A percentile compares a stretch with the other conserved stretches of the same genome.
phyloP scores from a whole-genome alignment of 2,797 vertebrate species.

The Anguilla megastoma region DNA sequence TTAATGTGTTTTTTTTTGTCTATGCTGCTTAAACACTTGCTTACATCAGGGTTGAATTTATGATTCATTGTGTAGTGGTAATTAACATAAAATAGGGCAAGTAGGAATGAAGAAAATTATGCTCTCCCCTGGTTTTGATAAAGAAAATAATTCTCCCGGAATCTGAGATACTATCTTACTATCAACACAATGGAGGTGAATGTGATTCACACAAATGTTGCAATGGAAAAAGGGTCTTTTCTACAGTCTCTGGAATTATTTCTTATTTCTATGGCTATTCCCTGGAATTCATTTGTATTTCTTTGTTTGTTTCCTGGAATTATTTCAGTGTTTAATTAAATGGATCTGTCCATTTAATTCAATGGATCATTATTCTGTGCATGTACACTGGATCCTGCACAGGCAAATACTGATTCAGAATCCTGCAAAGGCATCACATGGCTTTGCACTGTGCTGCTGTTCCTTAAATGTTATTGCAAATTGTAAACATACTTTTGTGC shows the following conservation, averaged over 20 bases:
- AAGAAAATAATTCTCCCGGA: neutral
- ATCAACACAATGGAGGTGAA: neutral
- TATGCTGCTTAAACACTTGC: neutral
- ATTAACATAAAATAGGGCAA: conserved; percentile 8
- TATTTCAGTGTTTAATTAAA: neutral
- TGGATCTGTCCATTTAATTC: neutral
- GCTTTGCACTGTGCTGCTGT: neutral
- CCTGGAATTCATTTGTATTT: no score
- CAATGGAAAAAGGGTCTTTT: neutral
- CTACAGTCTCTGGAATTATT: neutral
- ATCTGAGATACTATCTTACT: neutral
- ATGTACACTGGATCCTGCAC: neutral
- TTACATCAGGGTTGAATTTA: neutral
- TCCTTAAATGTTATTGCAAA: neutral
- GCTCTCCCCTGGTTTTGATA: neutral
- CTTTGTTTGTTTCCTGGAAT: no score
- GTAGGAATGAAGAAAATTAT: neutral
- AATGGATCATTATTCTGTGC: neutral
- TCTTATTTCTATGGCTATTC: neutral
- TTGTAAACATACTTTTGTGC: neutral
- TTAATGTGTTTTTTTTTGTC: neutral
- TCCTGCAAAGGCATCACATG: neutral
- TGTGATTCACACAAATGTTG: neutral
- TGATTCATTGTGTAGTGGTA: neutral
- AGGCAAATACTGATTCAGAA: neutral